These are phyloP conservation scores for Pterocles gutturalis DNA, from an alignment of 2,113 vertebrate genomes.

Conservation along the genomic window DNA sequence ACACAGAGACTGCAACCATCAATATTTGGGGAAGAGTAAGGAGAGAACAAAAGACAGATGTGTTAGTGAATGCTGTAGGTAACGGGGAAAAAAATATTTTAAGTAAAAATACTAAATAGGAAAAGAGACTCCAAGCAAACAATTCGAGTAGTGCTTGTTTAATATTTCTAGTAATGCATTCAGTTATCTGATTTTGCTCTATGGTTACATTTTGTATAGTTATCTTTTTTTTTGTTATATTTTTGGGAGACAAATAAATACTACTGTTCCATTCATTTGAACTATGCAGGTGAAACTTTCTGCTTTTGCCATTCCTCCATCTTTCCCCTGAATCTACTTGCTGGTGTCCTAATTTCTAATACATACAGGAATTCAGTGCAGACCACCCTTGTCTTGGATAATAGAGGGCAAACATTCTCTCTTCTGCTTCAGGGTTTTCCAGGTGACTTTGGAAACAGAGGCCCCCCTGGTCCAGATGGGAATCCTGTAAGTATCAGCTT, in stretches of 20 bases:
- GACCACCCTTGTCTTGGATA: not conserved
- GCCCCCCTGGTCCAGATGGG: conserved; percentile 91
- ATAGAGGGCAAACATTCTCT: not conserved
- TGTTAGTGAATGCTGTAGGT: not conserved
- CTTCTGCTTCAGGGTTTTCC: conserved; percentile 81
- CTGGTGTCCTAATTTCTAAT: not conserved
- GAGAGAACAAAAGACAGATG: not conserved
- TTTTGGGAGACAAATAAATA: not conserved
- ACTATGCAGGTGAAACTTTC: not conserved
- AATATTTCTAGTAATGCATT: not conserved
- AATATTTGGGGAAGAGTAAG: not conserved
- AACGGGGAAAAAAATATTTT: not conserved
- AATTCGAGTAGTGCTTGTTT: not conserved
- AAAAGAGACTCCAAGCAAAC: not conserved
- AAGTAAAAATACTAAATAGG: not conserved
- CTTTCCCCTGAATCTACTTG: not conserved
- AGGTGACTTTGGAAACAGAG: conserved; percentile 91
- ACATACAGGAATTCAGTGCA: not conserved
- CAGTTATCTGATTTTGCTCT: not conserved
- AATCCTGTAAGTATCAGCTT: conserved; percentile 85
- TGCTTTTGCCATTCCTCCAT: not conserved
- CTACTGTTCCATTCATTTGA: not conserved
- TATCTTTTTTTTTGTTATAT: not conserved
- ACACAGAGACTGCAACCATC: not conserved
- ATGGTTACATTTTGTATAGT: not conserved